Evolutionary conservation across 2,888 invertebrate species (phyloP).

Genomic region (Ophraella communa): DNA sequence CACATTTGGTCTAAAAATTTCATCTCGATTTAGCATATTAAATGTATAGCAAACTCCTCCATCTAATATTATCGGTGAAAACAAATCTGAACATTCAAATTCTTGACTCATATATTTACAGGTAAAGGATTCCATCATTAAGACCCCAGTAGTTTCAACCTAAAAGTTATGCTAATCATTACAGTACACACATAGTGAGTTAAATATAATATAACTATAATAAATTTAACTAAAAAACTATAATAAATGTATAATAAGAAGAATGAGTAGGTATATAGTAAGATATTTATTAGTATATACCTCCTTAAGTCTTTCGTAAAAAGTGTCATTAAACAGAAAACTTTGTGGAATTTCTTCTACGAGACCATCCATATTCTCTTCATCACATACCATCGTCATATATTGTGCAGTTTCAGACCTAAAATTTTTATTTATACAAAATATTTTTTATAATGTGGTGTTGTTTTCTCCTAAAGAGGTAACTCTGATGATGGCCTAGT

Average conservation of each 20-base stretch:
- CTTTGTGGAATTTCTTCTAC: background rate
- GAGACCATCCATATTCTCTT: background rate
- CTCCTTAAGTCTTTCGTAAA: conserved; percentile 1
- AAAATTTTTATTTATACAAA: background rate
- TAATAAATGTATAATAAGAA: background rate
- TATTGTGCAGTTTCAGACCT: conserved; percentile 2
- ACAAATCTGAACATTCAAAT: background rate
- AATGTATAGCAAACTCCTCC: conserved; percentile 18
- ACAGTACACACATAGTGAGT: background rate
- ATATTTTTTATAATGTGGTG: no score
- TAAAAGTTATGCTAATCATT: background rate
- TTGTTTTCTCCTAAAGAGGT: no score
- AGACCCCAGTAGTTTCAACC: background rate
- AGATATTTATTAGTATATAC: background rate
- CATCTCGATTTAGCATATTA: conserved; percentile 12
- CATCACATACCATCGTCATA: conserved; percentile 2
- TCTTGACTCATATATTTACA: conserved; percentile 3
- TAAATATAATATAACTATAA: background rate
- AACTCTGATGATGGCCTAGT: background rate
- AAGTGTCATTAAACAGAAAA: background rate
- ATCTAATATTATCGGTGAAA: conserved; percentile 13
- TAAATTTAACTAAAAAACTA: no score
- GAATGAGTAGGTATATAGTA: background rate
- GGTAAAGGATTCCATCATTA: background rate
- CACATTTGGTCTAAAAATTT: conserved; percentile 18